Percentiles rank a stretch among this genome's conserved stretches.
Conservation (phyloP, 1,140 invertebrate genomes). For the Lepidurus couesii region DNA sequence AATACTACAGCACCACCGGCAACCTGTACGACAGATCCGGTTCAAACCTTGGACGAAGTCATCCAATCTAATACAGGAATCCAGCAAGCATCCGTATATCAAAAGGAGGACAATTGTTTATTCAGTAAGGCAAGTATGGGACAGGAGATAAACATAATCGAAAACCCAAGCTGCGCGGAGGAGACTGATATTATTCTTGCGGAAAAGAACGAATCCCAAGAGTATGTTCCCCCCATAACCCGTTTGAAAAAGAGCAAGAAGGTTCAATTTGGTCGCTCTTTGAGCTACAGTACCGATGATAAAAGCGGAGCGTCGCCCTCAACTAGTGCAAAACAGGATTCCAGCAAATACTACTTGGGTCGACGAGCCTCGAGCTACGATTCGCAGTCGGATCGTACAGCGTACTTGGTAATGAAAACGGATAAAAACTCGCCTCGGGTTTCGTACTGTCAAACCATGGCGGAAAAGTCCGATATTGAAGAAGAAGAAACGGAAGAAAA, state of each 20-base stretch:
- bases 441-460: background rate
- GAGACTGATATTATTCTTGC: background rate
- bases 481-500: background rate
- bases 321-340: background rate
- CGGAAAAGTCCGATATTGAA: background rate
- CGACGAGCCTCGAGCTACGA: background rate
- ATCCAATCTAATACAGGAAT: too few species aligned
- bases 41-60: too few species aligned
- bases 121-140: background rate
- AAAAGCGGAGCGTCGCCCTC: background rate
- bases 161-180: slow-evolving; percentile 1
- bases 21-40: too few species aligned
- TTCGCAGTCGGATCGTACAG: background rate
- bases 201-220: background rate
- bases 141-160: background rate
- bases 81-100: background rate
- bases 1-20: too few species aligned
- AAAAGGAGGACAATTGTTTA: background rate
- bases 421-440: background rate
- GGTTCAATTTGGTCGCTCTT: slow-evolving; percentile 3
- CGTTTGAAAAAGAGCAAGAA: background rate
- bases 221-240: background rate
- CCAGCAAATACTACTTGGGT: background rate
- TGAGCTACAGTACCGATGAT: background rate
- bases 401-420: background rate